Percentiles rank a stretch among this genome's conserved stretches.
Conservation (phyloP, 2,113 vertebrate genomes). For the Henicopernis longicauda region DNA sequence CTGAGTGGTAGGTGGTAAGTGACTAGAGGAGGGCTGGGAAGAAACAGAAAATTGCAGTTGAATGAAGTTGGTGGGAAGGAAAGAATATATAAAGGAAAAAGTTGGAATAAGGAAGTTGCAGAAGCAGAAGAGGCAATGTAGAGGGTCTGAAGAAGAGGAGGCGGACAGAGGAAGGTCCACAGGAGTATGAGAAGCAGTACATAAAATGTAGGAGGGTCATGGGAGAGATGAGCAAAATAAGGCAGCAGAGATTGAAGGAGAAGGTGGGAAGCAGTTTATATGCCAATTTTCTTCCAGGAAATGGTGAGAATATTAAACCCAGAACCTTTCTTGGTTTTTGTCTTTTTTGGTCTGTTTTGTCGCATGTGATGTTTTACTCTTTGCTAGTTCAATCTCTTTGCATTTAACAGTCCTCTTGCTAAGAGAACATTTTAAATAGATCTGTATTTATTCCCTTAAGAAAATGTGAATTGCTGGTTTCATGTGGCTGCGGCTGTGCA, state of each 20-base stretch:
- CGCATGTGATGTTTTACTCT: neutral
- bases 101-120: neutral
- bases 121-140: neutral
- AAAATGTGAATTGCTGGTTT: neutral
- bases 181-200: neutral
- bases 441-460: neutral
- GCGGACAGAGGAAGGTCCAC: neutral
- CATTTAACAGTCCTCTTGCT: neutral
- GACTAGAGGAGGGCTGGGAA: neutral
- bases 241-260: neutral
- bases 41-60: neutral
- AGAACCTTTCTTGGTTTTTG: neutral
- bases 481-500: neutral
- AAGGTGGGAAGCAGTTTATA: neutral
- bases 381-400: neutral
- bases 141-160: neutral
- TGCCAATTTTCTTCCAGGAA: neutral
- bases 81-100: neutral
- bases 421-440: neutral
- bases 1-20: neutral
- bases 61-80: neutral
- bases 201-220: neutral
- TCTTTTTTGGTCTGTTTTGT: neutral
- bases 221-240: neutral
- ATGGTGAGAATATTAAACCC: neutral